Conservation (phyloP, 2,113 vertebrate genomes). For the Albula goreensis region DNA sequence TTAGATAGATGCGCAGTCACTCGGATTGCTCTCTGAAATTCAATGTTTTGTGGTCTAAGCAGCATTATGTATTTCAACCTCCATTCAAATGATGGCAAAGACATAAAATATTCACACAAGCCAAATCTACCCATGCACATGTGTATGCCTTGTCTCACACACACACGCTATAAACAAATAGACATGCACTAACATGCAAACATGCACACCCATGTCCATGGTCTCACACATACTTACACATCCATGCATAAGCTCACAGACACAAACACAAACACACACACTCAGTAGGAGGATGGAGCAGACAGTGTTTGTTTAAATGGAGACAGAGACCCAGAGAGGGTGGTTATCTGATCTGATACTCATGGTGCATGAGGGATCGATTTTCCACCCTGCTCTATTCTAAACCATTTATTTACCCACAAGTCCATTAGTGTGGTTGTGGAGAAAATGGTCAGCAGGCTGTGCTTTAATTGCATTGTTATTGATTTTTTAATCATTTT, state of each 20-base stretch:
- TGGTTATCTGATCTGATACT: conserved; percentile 10
- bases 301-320: neutral
- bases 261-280: conserved; percentile 9
- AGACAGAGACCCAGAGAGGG: conserved; percentile 2
- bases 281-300: neutral
- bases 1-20: conserved; percentile 44
- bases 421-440: conserved; percentile 12
- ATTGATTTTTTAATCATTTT: conserved; percentile 7
- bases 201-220: neutral
- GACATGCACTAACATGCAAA: neutral
- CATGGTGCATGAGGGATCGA: conserved; percentile 7
- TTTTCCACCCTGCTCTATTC: conserved; percentile 14
- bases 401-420: conserved; percentile 18
- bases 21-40: conserved; percentile 41
- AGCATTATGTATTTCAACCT: conserved; percentile 32
- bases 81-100: conserved; percentile 38
- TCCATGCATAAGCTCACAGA: neutral
- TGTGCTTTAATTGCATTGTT: neutral
- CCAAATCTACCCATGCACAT: too few relatives aligned
- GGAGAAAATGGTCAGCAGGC: neutral
- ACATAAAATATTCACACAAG: conserved; percentile 24
- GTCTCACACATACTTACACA: neutral
- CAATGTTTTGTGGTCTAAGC: conserved; percentile 33
- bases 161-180: conserved; percentile 5
- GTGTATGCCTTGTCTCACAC: neutral